Evolutionary conservation across 1,140 invertebrate genomes (phyloP).

Genomic region (Trichonephila clavata): DNA sequence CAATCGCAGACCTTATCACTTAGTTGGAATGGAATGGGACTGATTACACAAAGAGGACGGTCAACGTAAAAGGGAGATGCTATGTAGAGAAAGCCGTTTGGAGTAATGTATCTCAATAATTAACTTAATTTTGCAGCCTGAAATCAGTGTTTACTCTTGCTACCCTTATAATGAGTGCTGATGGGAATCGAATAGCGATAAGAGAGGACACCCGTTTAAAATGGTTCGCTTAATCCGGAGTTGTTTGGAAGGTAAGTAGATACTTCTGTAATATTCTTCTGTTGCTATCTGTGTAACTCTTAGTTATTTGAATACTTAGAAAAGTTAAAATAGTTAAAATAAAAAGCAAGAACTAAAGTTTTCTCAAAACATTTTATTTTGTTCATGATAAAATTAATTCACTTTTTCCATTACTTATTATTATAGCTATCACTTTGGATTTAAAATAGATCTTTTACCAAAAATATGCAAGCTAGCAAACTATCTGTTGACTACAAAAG

Average conservation of each 20-base stretch:
- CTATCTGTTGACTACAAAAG: neutral
- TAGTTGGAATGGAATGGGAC: slow-evolving; percentile 39
- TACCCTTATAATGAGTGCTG: slow-evolving; percentile 8
- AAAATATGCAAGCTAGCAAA: too few species aligned
- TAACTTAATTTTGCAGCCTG: slow-evolving; percentile 46
- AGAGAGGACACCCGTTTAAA: neutral
- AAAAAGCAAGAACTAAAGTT: too few species aligned
- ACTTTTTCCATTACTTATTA: too few species aligned
- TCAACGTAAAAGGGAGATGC: neutral
- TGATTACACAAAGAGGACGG: neutral
- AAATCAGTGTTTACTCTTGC: slow-evolving; percentile 17
- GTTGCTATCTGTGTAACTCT: neutral
- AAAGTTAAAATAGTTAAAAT: too few species aligned
- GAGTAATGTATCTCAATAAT: slow-evolving; percentile 50
- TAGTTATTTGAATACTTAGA: too few species aligned
- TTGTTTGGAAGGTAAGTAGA: neutral
- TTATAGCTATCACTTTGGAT: too few species aligned
- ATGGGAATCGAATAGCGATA: slow-evolving; percentile 9
- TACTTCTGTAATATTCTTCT: neutral
- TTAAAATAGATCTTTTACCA: too few species aligned
- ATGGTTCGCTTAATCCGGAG: neutral
- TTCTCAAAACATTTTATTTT: too few species aligned
- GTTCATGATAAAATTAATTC: too few species aligned
- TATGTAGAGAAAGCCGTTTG: neutral
- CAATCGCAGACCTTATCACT: slow-evolving; percentile 46